phyloP scores from a whole-genome alignment of 2,113 vertebrate genomes.

The Centropus unirufus region DNA sequence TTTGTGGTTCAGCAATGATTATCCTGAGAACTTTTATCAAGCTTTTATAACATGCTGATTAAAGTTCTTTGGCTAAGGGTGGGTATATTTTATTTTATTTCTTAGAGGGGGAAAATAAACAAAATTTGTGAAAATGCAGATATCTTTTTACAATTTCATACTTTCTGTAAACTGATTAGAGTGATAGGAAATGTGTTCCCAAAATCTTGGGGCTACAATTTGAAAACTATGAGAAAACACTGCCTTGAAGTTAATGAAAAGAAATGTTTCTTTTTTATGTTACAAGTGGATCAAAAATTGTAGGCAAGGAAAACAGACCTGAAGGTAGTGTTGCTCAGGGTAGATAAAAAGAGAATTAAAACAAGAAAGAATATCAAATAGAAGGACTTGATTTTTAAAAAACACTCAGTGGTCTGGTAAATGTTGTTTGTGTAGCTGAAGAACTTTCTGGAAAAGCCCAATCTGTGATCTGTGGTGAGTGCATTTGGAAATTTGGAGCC shows the following conservation, averaged over 20 bases:
- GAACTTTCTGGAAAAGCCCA: background rate
- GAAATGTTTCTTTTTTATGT: background rate
- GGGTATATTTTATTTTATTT: too few relatives aligned
- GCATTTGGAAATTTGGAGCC: background rate
- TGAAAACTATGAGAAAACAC: background rate
- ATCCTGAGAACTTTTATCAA: background rate
- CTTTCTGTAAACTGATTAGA: background rate
- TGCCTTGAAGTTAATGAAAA: background rate
- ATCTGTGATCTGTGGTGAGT: background rate
- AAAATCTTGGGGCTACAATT: background rate
- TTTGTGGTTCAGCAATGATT: background rate
- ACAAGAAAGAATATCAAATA: conserved; percentile 46
- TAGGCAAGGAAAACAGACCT: conserved; percentile 17
- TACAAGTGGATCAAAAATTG: background rate
- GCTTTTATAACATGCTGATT: background rate
- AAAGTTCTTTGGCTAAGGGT: background rate
- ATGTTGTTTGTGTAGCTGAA: background rate
- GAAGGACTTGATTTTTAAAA: background rate
- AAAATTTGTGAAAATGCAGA: background rate
- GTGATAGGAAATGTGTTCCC: background rate
- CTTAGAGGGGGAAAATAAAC: background rate
- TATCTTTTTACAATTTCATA: background rate
- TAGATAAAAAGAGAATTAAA: conserved; percentile 45
- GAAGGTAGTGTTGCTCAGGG: background rate
- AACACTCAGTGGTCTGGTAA: background rate